Percentiles rank a stretch among this genome's conserved stretches.
Conservation (phyloP, 30 jellyfish, hydroid and myxozoan genomes). For the Hydra vulgaris region DNA sequence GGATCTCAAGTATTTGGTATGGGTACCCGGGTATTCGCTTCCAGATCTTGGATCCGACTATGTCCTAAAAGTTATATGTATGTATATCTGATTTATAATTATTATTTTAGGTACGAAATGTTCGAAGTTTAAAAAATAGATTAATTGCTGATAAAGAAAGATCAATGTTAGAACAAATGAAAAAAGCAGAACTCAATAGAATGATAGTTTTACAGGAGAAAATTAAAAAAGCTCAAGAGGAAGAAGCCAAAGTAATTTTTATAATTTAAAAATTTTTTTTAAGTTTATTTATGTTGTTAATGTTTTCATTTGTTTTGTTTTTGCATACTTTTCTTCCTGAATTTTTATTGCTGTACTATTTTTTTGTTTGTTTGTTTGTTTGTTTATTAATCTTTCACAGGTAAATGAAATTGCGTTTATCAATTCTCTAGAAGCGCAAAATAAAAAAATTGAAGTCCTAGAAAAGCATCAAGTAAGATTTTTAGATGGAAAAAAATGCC, state of each 20-base stretch:
- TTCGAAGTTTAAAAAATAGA: slow-evolving; percentile 48
- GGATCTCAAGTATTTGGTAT: no score
- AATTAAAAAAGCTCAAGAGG: slow-evolving; percentile 89
- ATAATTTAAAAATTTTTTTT: background rate
- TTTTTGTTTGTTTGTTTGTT: background rate
- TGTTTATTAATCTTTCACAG: slow-evolving; percentile 16
- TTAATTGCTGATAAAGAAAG: slow-evolving; percentile 49
- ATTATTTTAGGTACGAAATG: slow-evolving; percentile 71
- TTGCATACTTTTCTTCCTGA: background rate
- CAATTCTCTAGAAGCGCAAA: slow-evolving; percentile 86
- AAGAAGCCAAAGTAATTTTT: slow-evolving; percentile 70
- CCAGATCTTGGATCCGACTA: no score
- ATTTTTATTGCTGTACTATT: background rate
- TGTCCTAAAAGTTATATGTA: no score
- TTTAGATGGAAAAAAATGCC: no score
- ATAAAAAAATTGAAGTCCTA: slow-evolving; percentile 80
- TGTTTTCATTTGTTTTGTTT: background rate
- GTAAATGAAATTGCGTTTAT: slow-evolving; percentile 92
- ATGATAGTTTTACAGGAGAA: slow-evolving; percentile 65
- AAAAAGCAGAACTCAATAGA: slow-evolving; percentile 66
- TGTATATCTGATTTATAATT: no score
- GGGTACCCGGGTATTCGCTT: no score
- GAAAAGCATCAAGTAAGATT: slow-evolving; percentile 56
- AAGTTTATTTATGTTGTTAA: background rate
- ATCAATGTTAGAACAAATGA: slow-evolving; percentile 56